Evolutionary conservation across 2,113 vertebrate genomes (phyloP).

Genomic region (Cyanistes caeruleus): DNA sequence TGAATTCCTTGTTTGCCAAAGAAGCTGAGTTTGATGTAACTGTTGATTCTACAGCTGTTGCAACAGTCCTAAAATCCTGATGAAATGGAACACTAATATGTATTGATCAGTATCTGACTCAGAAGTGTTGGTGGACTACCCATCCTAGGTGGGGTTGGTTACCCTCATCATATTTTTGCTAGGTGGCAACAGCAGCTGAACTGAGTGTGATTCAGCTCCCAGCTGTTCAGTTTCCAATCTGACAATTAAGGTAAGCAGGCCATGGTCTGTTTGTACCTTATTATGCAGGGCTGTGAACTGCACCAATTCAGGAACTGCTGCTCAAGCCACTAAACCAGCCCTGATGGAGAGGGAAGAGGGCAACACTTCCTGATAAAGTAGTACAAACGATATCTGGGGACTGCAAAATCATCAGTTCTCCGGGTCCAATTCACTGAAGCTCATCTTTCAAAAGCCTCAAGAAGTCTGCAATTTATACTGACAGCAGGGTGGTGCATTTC

Average conservation of each 20-base stretch:
- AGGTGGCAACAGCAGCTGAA: not conserved
- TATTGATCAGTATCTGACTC: not conserved
- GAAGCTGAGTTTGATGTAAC: not conserved
- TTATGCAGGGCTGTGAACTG: not conserved
- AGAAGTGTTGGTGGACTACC: not conserved
- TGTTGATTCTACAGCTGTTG: not conserved
- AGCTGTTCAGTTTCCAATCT: not conserved
- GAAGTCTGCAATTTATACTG: not conserved
- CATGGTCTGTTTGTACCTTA: not conserved
- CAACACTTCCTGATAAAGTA: not conserved
- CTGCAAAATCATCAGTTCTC: not conserved
- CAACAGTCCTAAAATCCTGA: not conserved
- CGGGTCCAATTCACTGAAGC: not conserved
- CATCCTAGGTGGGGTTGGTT: rapidly evolving
- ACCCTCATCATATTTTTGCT: not conserved
- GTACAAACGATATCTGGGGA: not conserved
- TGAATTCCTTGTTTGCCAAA: not conserved
- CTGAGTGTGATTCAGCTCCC: not conserved
- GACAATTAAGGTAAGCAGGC: not conserved
- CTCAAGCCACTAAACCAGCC: not conserved
- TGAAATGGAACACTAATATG: not conserved
- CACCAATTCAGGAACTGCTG: not conserved
- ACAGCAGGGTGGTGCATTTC: not conserved
- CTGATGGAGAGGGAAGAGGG: not conserved
- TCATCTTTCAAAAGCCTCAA: not conserved